Percentiles rank a stretch among this genome's conserved stretches.
phyloP scores from a whole-genome alignment of 1,140 invertebrate species.

The Dendroctonus valens region DNA sequence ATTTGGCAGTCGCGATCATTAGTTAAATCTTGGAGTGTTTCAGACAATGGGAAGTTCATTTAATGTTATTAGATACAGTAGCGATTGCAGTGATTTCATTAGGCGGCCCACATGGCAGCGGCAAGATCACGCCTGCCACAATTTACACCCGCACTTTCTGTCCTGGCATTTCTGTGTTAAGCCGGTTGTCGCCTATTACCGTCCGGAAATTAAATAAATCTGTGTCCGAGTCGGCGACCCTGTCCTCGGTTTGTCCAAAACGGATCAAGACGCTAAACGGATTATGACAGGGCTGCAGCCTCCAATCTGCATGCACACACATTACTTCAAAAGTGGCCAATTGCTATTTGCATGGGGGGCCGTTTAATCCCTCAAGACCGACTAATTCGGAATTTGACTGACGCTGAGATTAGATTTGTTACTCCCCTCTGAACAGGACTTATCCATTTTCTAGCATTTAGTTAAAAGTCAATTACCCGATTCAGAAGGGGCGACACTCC shows the following conservation, averaged over 20 bases:
- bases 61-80: slow-evolving; percentile 5
- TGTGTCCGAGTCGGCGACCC: slow-evolving; percentile 37
- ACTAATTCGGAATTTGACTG: slow-evolving; percentile 48
- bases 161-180: slow-evolving; percentile 7
- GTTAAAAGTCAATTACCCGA: slow-evolving; percentile 48
- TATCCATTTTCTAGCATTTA: slow-evolving; percentile 50
- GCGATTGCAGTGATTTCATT: slow-evolving; percentile 18
- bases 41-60: slow-evolving; percentile 9
- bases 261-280: slow-evolving; percentile 40
- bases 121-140: neutral
- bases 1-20: slow-evolving; percentile 4
- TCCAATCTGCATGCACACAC: slow-evolving; percentile 40
- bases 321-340: slow-evolving; percentile 45
- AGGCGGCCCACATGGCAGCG: slow-evolving; percentile 13
- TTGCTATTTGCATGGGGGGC: slow-evolving; percentile 45
- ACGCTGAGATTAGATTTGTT: slow-evolving; percentile 48
- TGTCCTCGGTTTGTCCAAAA: slow-evolving; percentile 38
- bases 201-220: slow-evolving; percentile 45
- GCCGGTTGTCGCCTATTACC: slow-evolving; percentile 39
- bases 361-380: slow-evolving; percentile 38
- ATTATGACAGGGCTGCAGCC: slow-evolving; percentile 37
- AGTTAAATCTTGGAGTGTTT: neutral
- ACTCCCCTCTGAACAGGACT: slow-evolving; percentile 44
- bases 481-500: slow-evolving; percentile 36
- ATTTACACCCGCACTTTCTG: slow-evolving; percentile 18